Evolutionary conservation across 2,113 vertebrate species (phyloP).

Genomic region (Corydoras maculifer): DNA sequence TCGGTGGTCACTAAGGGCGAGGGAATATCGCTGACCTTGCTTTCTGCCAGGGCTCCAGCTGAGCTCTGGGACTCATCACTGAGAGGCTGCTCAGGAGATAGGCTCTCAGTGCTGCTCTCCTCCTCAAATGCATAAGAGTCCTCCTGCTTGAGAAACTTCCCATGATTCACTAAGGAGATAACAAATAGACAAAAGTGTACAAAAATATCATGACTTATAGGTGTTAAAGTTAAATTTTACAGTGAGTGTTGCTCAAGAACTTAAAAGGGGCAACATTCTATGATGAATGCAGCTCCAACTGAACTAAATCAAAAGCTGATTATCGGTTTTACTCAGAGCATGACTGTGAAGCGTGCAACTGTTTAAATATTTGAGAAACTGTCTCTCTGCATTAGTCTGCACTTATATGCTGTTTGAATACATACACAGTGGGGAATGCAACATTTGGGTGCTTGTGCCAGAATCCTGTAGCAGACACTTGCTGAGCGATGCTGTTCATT

Average conservation of each 20-base stretch:
- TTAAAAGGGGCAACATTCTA: background rate
- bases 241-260: background rate
- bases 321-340: slow-evolving; percentile 13
- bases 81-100: slow-evolving; percentile 81
- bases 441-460: slow-evolving; percentile 9
- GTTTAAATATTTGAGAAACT: slow-evolving; percentile 30
- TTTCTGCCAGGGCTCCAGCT: slow-evolving; percentile 60
- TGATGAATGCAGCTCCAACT: slow-evolving; percentile 1
- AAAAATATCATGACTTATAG: background rate
- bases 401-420: slow-evolving; percentile 8
- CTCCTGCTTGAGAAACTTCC: slow-evolving; percentile 74
- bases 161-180: slow-evolving; percentile 70
- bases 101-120: slow-evolving; percentile 88
- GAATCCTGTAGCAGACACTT: background rate
- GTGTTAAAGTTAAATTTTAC: too few species aligned
- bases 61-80: slow-evolving; percentile 77
- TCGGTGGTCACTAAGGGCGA: slow-evolving; percentile 54
- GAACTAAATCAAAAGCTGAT: slow-evolving; percentile 22
- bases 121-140: slow-evolving; percentile 93
- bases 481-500: slow-evolving; percentile 30
- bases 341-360: slow-evolving; percentile 21
- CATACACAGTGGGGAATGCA: background rate
- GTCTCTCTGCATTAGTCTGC: background rate
- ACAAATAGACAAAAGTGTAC: slow-evolving; percentile 14
- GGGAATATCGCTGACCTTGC: slow-evolving; percentile 61